Conservation (phyloP, 1,140 invertebrate species). For the Calliphora vicina region DNA sequence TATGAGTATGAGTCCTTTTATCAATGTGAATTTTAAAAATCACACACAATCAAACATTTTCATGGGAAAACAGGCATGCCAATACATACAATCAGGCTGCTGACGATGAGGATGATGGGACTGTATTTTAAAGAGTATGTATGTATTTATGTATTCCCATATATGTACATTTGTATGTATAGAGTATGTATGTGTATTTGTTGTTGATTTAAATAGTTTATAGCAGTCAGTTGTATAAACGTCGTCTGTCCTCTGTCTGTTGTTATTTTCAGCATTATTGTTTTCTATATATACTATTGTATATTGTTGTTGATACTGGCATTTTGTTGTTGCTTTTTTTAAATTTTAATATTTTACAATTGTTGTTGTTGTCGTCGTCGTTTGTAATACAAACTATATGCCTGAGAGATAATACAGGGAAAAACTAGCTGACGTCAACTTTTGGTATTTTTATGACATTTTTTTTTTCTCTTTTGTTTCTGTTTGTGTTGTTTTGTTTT, state of each 20-base stretch:
- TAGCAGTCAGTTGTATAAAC: background rate
- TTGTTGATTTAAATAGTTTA: background rate
- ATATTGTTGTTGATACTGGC: background rate
- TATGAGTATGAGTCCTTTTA: too few species aligned
- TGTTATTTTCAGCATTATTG: background rate
- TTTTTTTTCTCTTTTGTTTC: background rate
- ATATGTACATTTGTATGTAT: too few species aligned
- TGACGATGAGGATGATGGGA: too few species aligned
- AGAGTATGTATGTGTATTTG: background rate
- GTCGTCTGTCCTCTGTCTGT: background rate
- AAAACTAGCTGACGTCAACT: background rate
- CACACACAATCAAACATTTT: too few species aligned
- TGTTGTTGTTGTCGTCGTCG: background rate
- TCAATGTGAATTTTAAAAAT: too few species aligned
- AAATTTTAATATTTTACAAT: background rate
- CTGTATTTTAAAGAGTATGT: too few species aligned
- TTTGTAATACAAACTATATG: background rate
- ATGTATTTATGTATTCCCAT: too few species aligned
- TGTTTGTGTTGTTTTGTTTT: background rate
- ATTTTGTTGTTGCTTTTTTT: background rate
- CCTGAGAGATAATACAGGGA: background rate
- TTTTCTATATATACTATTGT: too few species aligned
- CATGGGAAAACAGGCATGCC: too few species aligned
- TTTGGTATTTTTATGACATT: background rate
- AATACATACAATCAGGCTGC: too few species aligned